Base-by-base conservation (phyloP, 2,113 vertebrate genomes). In the Phaethon lepturus region DNA sequence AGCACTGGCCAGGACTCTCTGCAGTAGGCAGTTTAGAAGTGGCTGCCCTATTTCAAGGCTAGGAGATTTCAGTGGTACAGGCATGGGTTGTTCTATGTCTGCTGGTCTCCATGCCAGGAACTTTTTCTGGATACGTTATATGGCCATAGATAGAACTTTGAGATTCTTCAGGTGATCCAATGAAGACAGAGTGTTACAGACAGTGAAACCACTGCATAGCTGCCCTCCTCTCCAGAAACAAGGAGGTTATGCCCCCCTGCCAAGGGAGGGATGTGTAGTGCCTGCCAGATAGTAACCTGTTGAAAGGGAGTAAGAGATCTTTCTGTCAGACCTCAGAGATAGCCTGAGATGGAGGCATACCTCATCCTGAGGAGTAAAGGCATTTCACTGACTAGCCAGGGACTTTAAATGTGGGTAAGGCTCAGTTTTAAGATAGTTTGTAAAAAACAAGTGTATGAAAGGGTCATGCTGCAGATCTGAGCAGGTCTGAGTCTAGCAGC, bases 281-380 rank as follows among this genome's bases (percentile, higher is more conserved):
- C 2, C 0, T 38, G 14, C 24, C 66, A 29, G 33, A 64, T 1
- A 1, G 19, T 22, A 85, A 56, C 3, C 17, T 52, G 23, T 6
- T 86, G 35, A 75, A 23, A 56, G 23, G 68, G 19, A 76, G 6
- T 42, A 69, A 71, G 25, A 5, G 28, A 47, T 76, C 33, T 35
- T 69, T 79, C 47, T 23, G 68, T 64, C 29, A 71, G 33, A 35
- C 29, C 22, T 74, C 55, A 82, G n/a, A 62, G 42, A 22, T 19
- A 74, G 24, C 16, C 42, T 74, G 24, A 85, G 20, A 26, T 49
- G 40, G 59, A 69, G 13, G 4, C 2, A 15, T 22, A 14, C 9
- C 33, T 72, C 49, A 23, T 33, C 26, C 26, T 5, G 49, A 68
- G 40, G 9, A 52, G 11, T 29, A 56, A 60, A 80, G 13, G 15